A percentile compares a stretch with the other conserved stretches of the same genome.
Evolutionary conservation across 2,888 invertebrate genomes (phyloP).

Genomic region (Nowickia ferox): DNA sequence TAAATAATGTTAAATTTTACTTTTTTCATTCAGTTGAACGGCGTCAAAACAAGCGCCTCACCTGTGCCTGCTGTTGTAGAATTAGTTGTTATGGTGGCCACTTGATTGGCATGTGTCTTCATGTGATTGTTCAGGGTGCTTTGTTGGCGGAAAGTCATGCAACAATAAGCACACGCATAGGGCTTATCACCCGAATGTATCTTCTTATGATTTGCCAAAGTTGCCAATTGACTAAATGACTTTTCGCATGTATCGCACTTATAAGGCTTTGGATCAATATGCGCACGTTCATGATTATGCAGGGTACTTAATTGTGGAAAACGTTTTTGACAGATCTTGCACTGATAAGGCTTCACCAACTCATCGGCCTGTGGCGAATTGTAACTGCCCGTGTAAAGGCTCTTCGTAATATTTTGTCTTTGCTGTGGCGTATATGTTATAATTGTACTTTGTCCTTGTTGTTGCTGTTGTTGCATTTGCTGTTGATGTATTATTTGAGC

Average conservation of each 20-base stretch:
- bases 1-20: constrained; percentile 78
- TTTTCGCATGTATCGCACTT: constrained; percentile 81
- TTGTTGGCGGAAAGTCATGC: constrained; percentile 82
- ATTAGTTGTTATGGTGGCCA: constrained; percentile 70
- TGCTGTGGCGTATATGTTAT: constrained; percentile 76
- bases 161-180: constrained; percentile 81
- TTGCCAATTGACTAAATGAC: constrained; percentile 80
- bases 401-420: constrained; percentile 80
- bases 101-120: constrained; percentile 78
- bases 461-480: constrained; percentile 72
- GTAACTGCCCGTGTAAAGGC: constrained; percentile 80
- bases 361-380: constrained; percentile 81
- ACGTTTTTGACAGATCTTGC: constrained; percentile 80
- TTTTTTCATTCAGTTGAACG: constrained; percentile 77
- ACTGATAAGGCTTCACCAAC: constrained; percentile 80
- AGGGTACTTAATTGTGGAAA: constrained; percentile 80
- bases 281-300: constrained; percentile 81
- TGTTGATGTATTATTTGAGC: constrained; percentile 69
- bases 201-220: constrained; percentile 81
- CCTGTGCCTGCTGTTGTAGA: constrained; percentile 72
- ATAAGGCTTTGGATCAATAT: constrained; percentile 81
- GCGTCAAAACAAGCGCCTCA: constrained; percentile 80
- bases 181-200: constrained; percentile 81
- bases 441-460: constrained; percentile 77
- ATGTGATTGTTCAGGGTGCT: constrained; percentile 81